A percentile compares a stretch with the other conserved stretches of the same genome.
Evolutionary conservation across 2,797 vertebrate species (phyloP).

Genomic region (Bovichtus diacanthus): DNA sequence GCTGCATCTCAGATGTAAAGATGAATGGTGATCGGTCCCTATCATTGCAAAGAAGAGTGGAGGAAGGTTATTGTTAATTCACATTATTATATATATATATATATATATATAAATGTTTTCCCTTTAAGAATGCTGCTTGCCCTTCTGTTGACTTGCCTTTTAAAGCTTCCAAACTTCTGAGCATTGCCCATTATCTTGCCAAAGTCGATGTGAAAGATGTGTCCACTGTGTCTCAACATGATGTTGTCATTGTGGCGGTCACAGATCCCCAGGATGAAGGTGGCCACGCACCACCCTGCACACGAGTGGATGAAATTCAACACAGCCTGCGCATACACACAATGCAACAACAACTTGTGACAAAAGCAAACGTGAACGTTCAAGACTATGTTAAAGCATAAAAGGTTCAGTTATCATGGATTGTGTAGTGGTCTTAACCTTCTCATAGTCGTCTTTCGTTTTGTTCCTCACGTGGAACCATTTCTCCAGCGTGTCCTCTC

Average conservation of each 20-base stretch:
- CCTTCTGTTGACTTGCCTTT: conserved; percentile 80
- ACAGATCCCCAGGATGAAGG: conserved; percentile 95
- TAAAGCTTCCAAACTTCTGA: conserved; percentile 93
- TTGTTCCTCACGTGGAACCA: conserved; percentile 95
- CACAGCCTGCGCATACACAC: conserved; percentile 86
- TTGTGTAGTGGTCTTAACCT: conserved; percentile 77
- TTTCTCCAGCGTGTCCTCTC: conserved; percentile 92
- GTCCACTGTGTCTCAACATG: conserved; percentile 94
- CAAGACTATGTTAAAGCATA: not conserved
- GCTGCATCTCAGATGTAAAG: conserved; percentile 94
- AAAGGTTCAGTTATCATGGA: rapidly evolving
- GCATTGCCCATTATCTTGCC: conserved; percentile 95
- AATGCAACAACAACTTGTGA: not conserved
- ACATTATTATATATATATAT: not conserved
- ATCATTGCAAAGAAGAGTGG: not conserved
- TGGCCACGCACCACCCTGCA: conserved; percentile 95
- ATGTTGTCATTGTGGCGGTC: conserved; percentile 99
- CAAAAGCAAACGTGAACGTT: not conserved
- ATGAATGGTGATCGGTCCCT: conserved; percentile 93
- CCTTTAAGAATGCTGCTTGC: not conserved
- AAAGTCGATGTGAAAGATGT: conserved; percentile 99
- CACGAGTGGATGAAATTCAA: conserved; percentile 97
- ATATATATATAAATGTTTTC: no score
- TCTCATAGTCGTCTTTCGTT: conserved; percentile 91
- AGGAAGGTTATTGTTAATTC: not conserved